Evolutionary conservation across 2,797 vertebrate genomes (phyloP), one percentile per base, ranked within the genome.

Genomic region (Limosa lapponica): DNA sequence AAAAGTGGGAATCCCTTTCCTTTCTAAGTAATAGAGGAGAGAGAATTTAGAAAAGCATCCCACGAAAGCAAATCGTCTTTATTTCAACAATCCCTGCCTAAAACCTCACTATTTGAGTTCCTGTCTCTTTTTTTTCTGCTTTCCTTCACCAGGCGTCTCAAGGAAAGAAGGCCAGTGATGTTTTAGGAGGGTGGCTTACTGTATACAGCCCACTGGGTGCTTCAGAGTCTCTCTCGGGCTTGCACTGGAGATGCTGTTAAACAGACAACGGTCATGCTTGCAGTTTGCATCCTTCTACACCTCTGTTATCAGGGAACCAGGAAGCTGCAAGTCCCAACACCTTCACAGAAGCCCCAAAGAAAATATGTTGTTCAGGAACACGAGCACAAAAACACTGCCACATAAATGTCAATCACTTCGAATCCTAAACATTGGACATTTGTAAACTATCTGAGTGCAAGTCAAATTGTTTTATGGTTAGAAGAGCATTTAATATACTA

Each of bases 391-490:
- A 90, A 58, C 22, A 22, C 46, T 4, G 16, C 57, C 73, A 81
- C 75, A 46, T 80, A 94, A 94, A 85, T 58, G 78, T 82, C 93
- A 82, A 71, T 94, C 86, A 87, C 32, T 0, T 0, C 10, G 13
- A 89, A 94, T 89, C 66, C 66, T 89, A 93, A 96, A 95, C 54
- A 92, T 46, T 1, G 23, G 87, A 70, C 88, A 86, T 96, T 96
- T 95, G 79, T 91, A 96, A 96, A 96, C 61, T 84, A 80, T 70
- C 54, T 1, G 41, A 89, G 87, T 95, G 67, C 93, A 97, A 97
- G 97, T 97, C 96, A 95, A 96, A 97, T 95, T 95, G 93, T 90
- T 97, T 97, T 97, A 97, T 94, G 97, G 97, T 96, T 97, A 97
- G 91, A 96, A 70, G 57, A 97, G 96, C 94, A 94, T 97, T 98